Evolutionary conservation across 2,113 vertebrate genomes (phyloP).

Genomic region (Lophura nycthemera): DNA sequence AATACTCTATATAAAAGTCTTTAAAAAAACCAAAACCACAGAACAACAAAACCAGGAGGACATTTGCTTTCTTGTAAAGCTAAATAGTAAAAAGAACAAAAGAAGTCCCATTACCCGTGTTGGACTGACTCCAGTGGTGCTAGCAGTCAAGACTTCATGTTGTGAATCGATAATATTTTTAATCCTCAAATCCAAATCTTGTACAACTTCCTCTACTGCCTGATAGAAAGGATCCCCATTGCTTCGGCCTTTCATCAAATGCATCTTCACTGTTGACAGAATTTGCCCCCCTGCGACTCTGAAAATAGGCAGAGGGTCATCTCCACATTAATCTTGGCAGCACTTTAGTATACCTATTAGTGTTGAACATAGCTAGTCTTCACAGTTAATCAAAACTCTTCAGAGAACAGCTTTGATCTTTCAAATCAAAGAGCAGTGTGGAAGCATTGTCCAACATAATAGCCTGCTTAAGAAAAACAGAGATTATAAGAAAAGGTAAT

Average conservation of each 20-base stretch:
- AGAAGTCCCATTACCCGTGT: constrained; percentile 84
- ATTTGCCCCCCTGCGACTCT: constrained; percentile 86
- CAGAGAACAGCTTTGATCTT: constrained; percentile 75
- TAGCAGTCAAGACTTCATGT: constrained; percentile 57
- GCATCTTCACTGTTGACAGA: constrained; percentile 85
- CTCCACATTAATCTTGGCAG: constrained; percentile 69
- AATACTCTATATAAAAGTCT: constrained; percentile 6
- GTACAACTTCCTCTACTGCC: constrained; percentile 82
- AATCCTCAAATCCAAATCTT: constrained; percentile 87
- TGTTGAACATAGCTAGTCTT: constrained; percentile 58
- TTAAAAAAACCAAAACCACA: not conserved
- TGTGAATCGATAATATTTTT: constrained; percentile 82
- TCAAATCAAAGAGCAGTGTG: constrained; percentile 65
- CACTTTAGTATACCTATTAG: constrained; percentile 59
- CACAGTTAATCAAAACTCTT: constrained; percentile 72
- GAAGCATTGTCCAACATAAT: constrained; percentile 34
- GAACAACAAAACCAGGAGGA: not conserved
- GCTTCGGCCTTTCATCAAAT: constrained; percentile 87
- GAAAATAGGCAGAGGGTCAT: constrained; percentile 74
- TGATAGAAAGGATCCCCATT: constrained; percentile 79
- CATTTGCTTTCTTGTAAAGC: constrained; percentile 35
- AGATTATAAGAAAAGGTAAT: constrained; percentile 52
- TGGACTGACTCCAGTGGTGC: constrained; percentile 87
- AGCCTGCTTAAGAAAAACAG: not conserved
- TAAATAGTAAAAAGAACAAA: constrained; percentile 56